phyloP scores from a whole-genome alignment of 2,113 vertebrate genomes.

The Onychorhynchus coronatus region DNA sequence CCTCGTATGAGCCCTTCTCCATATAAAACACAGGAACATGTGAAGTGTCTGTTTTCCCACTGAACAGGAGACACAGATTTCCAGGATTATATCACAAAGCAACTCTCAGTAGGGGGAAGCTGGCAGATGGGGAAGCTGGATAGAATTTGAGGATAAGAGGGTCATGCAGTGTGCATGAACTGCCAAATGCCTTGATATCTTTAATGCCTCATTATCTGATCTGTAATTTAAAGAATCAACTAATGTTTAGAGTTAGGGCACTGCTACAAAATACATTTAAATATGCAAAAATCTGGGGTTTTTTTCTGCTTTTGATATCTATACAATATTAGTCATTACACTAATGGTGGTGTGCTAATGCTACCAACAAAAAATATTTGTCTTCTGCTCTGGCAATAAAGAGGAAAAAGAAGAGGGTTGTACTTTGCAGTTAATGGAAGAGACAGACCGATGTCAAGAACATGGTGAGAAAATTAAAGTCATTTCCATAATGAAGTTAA shows the following conservation, averaged over 20 bases:
- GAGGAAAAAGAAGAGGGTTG: neutral
- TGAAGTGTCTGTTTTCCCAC: neutral
- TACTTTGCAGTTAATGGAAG: neutral
- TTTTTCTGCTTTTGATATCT: neutral
- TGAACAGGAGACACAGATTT: neutral
- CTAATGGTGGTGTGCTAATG: conserved; percentile 31
- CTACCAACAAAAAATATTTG: neutral
- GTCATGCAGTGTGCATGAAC: neutral
- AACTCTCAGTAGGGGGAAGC: neutral
- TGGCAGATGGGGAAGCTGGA: accelerated
- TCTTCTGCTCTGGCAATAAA: neutral
- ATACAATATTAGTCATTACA: conserved; percentile 1
- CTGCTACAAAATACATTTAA: neutral
- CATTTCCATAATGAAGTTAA: neutral
- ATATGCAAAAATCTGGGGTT: neutral
- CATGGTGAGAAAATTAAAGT: neutral
- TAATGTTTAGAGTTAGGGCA: neutral
- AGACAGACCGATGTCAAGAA: neutral
- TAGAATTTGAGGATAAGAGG: neutral
- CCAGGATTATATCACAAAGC: neutral
- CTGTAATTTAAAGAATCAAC: neutral
- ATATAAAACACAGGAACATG: accelerated
- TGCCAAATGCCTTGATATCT: neutral
- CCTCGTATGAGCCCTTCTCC: neutral
- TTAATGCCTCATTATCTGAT: neutral